Evolutionary conservation across 2,888 invertebrate species (phyloP).

Genomic region (Hemicrepidius hirtus): DNA sequence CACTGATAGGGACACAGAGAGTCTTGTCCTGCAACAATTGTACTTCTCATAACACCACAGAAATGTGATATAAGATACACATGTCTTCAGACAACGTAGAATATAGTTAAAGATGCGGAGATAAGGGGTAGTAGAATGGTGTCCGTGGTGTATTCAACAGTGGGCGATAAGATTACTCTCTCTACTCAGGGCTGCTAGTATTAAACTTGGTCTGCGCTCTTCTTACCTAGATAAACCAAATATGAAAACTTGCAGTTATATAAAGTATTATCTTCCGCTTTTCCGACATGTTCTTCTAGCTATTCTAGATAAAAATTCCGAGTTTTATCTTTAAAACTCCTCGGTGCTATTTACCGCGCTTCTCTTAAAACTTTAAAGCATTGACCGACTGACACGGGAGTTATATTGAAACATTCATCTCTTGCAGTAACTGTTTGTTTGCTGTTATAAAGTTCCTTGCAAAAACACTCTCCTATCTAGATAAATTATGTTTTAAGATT

Average conservation of each 20-base stretch:
- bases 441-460: constrained; percentile 54
- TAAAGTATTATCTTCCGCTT: constrained; percentile 54
- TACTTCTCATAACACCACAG: constrained; percentile 48
- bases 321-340: constrained; percentile 56
- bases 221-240: constrained; percentile 58
- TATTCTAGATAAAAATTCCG: constrained; percentile 58
- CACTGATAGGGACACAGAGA: constrained; percentile 35
- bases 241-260: constrained; percentile 63
- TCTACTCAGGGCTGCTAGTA: constrained; percentile 54
- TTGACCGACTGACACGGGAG: constrained; percentile 49
- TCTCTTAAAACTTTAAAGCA: constrained; percentile 50
- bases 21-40: constrained; percentile 52
- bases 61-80: constrained; percentile 61
- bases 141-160: constrained; percentile 63
- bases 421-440: constrained; percentile 45
- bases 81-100: constrained; percentile 60
- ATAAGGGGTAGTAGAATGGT: constrained; percentile 61
- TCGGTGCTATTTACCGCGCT: constrained; percentile 51
- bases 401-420: constrained; percentile 51
- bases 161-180: constrained; percentile 62
- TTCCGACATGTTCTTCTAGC: constrained; percentile 47
- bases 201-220: constrained; percentile 58
- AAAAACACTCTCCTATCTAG: constrained; percentile 57
- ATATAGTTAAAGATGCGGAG: constrained; percentile 59
- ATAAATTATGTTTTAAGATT: constrained; percentile 61